Conservation (phyloP, 2,113 vertebrate species). For the Penelope pileata region DNA sequence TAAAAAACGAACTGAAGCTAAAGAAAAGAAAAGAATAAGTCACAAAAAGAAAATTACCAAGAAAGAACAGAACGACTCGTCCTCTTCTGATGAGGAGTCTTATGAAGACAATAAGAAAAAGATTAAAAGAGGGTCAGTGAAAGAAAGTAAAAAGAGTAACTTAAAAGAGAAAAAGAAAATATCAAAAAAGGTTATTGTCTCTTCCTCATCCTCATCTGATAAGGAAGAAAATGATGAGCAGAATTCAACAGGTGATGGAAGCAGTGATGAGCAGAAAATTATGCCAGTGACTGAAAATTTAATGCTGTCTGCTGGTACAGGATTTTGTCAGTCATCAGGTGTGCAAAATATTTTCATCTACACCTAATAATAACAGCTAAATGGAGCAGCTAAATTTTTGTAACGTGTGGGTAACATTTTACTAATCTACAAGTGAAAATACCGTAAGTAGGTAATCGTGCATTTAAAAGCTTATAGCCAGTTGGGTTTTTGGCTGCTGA, state of each 20-base stretch:
- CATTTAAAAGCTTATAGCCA: background rate
- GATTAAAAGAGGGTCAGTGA: slow-evolving; percentile 59
- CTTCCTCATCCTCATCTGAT: slow-evolving; percentile 78
- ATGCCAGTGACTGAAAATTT: slow-evolving; percentile 89
- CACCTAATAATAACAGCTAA: rapidly evolving
- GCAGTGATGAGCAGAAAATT: slow-evolving; percentile 92
- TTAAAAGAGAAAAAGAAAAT: slow-evolving; percentile 75
- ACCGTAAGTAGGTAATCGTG: rapidly evolving
- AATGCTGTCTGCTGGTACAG: slow-evolving; percentile 70
- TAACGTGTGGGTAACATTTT: background rate
- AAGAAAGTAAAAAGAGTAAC: slow-evolving; percentile 65
- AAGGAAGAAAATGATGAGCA: slow-evolving; percentile 76
- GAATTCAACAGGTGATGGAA: slow-evolving; percentile 82
- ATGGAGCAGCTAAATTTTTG: background rate
- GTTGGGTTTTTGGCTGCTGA: background rate
- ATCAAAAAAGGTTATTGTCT: slow-evolving; percentile 70
- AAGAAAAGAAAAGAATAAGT: slow-evolving; percentile 74
- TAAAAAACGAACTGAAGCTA: slow-evolving; percentile 48
- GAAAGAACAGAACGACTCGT: slow-evolving; percentile 64
- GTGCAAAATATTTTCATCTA: slow-evolving; percentile 56
- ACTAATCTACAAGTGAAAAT: background rate
- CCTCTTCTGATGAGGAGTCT: slow-evolving; percentile 77
- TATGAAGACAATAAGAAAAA: slow-evolving; percentile 75
- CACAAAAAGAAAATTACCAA: slow-evolving; percentile 74
- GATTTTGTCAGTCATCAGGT: slow-evolving; percentile 97